Evolutionary conservation across 2,888 invertebrate species (phyloP).

Genomic region (Heterodera filipjevi): DNA sequence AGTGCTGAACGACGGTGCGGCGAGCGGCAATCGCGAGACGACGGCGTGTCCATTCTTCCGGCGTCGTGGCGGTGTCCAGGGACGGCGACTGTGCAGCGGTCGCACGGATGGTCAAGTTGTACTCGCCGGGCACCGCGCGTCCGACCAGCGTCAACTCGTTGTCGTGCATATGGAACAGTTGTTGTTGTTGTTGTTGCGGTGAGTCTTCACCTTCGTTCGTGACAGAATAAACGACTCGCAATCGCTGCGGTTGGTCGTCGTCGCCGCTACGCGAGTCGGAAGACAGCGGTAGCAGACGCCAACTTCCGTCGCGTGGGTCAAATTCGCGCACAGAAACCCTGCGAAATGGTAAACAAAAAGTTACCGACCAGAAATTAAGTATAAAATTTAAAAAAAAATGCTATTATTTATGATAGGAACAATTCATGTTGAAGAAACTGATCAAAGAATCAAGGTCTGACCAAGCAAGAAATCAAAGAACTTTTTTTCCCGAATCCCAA

Average conservation of each 20-base stretch:
- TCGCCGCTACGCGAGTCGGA: neutral
- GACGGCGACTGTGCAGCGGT: neutral
- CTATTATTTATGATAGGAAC: too few relatives aligned
- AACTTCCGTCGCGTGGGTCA: slow-evolving; percentile 16
- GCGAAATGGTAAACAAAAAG: too few relatives aligned
- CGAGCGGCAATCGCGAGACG: neutral
- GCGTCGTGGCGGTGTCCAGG: neutral
- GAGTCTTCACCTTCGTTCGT: neutral
- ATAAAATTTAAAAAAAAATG: too few relatives aligned
- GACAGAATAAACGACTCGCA: slow-evolving; percentile 26
- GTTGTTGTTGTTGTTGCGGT: neutral
- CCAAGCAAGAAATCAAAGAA: too few relatives aligned
- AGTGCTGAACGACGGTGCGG: slow-evolving; percentile 36
- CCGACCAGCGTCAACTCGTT: slow-evolving; percentile 36
- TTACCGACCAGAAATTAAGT: too few relatives aligned
- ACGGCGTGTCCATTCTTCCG: neutral
- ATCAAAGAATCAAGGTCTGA: too few relatives aligned
- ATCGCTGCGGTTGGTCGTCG: neutral
- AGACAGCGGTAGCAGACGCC: slow-evolving; percentile 15
- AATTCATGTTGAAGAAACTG: too few relatives aligned
- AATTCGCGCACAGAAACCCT: slow-evolving; percentile 19
- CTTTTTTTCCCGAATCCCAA: too few relatives aligned
- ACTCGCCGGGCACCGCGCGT: slow-evolving; percentile 34
- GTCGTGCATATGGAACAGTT: slow-evolving; percentile 38
- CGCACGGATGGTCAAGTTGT: slow-evolving; percentile 41